Evolutionary conservation across 2,888 invertebrate species (phyloP), one percentile per base, ranked within the genome.

Genomic region (Acleris literana): DNA sequence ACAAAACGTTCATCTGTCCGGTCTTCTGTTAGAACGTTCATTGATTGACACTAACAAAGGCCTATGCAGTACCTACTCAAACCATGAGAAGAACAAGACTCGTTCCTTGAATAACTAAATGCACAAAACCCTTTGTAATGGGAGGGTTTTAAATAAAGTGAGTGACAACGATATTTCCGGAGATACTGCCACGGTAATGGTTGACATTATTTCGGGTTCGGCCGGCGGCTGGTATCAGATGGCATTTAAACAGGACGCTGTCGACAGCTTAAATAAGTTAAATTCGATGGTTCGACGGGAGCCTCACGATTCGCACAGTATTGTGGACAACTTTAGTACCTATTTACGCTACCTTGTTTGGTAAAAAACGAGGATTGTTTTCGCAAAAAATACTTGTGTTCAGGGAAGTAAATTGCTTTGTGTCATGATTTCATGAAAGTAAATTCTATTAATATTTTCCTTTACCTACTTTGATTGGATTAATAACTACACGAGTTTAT

Each of bases 211-310:
- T 84, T 85, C 75, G 77, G 77, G 71, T 74, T 77, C 70, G 74
- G 71, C 68, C 69, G 72, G 69, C 69, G 56, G 44, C 68, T 66
- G 72, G 74, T 80, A 83, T 84, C 83, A 76, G 80, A 80, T 81
- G 75, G 71, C 76, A 68, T 75, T 76, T 74, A 74, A 76, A 74
- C 74, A 74, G 74, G 72, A 71, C 72, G 67, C 72, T 69, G 72
- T 69, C 71, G 82, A 82, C 82, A 80, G 80, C 75, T 79, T 75
- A 81, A 83, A 82, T 82, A 82, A 79, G 74, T 76, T 78, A 78
- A 80, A 79, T 78, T 78, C 78, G 79, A 78, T 72, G 72, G 73
- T 73, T 77, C 78, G 78, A 78, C 77, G 76, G 76, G 69, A 70
- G 70, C 68, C 71, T 56, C 76, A 74, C 64, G 70, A 76, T 79